Base-by-base conservation (phyloP, 2,113 vertebrate species). In the Taxidea taxus region DNA sequence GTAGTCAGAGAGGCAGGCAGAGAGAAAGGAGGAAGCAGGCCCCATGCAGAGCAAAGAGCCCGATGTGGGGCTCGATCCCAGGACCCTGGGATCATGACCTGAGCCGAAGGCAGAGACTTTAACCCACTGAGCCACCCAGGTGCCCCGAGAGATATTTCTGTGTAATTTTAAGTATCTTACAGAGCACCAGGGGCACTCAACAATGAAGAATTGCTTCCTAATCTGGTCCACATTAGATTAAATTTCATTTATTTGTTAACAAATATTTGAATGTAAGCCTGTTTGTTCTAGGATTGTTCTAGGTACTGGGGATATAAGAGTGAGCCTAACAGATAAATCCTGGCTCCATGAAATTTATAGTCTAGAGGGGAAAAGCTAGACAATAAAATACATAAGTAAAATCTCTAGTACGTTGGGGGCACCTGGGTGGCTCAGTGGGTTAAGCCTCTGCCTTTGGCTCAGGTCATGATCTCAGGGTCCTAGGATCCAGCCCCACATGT, bases 211-310 rank as follows among this genome's bases (percentile, higher is more conserved):
- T 72, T 91, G 31, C 56, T 62, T 89, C 42, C 62, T 84, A 44
- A 91, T 91, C 80, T 74, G 54, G 47, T 47, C 21, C 29, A 31
- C 75, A 66, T 75, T 92, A 66, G 56, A 47, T 54, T 66, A 75
- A 64, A 74, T 80, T 91, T 91, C 18, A 72, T 80, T 42, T 84
- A 64, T 89, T 88, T 81, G 42, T 88, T 91, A 95, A 95, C 27
- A 87, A 60, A 78, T 58, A 75, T 31, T 54, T 56, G 44, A 92
- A 92, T 47, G 54, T 75, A 87, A 83, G 37, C 64, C 82, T 88
- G 27, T 44, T 93, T 95, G 8, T 81, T 90, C 56, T 4, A 74
- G 64, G 56, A 74, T 51, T 95, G 81, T 95, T 87, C 27, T 87
- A 6, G 34, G 54, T 81, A 21, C 62, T 81, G 27, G 39, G 14